These are phyloP conservation scores for Holacanthella duospinosa DNA, from an alignment of 2,888 invertebrate genomes.

Conservation along the genomic window DNA sequence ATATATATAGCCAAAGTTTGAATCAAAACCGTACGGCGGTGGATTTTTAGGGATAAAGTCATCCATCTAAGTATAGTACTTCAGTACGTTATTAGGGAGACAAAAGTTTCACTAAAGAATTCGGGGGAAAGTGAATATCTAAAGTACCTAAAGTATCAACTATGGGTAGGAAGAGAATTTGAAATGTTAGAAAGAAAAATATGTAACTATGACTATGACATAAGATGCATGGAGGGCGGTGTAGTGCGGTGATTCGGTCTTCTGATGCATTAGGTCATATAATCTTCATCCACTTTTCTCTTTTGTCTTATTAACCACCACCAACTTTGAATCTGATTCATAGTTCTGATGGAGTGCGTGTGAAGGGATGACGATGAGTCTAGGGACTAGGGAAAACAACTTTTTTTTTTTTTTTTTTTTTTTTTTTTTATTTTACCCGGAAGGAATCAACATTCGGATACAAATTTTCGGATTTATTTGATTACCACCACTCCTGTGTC, in stretches of 20 bases:
- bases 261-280: neutral
- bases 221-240: too few relatives aligned
- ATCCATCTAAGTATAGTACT: too few relatives aligned
- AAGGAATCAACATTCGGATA: neutral
- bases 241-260: too few relatives aligned
- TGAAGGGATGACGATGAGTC: neutral
- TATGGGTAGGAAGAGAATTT: neutral
- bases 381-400: neutral
- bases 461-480: neutral
- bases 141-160: neutral
- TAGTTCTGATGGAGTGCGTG: neutral
- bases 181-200: neutral
- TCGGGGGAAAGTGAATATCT: neutral
- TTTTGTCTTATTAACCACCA: neutral
- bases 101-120: too few relatives aligned
- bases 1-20: too few relatives aligned
- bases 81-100: too few relatives aligned
- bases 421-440: too few relatives aligned
- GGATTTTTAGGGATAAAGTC: too few relatives aligned
- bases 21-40: too few relatives aligned
- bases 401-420: too few relatives aligned
- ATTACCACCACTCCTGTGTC: too few relatives aligned
- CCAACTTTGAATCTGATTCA: slow-evolving; percentile 1
- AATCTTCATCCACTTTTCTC: neutral
- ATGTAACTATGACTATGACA: too few relatives aligned